Evolutionary conservation across 2,113 vertebrate genomes (phyloP).

Genomic region (Suricata suricatta): DNA sequence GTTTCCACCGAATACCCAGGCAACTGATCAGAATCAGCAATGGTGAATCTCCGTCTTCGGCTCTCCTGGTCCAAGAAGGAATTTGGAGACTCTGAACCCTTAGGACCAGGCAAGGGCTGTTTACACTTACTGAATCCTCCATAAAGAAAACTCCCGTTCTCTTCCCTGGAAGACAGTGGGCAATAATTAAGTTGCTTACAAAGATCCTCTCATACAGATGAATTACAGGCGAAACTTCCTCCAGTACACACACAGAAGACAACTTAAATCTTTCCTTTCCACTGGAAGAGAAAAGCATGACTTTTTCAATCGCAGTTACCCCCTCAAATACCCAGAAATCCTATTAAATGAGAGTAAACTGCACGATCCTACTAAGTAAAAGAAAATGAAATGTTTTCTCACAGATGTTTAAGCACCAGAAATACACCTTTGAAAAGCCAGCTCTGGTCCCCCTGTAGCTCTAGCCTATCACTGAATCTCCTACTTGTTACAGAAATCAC

Average conservation of each 20-base stretch:
- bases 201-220: not conserved
- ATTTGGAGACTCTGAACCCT: conserved; percentile 94
- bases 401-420: not conserved
- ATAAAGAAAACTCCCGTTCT: conserved; percentile 82
- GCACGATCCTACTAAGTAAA: not conserved
- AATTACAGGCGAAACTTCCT: accelerated
- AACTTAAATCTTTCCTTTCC: not conserved
- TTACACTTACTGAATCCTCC: conserved; percentile 80
- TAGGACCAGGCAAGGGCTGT: conserved; percentile 74
- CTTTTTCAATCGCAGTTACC: not conserved
- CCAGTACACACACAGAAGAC: accelerated
- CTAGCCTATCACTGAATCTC: not conserved
- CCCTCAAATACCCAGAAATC: not conserved
- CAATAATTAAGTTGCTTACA: not conserved
- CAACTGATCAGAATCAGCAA: conserved; percentile 86
- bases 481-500: not conserved
- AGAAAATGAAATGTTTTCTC: not conserved
- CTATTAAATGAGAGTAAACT: not conserved
- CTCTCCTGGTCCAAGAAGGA: conserved; percentile 92
- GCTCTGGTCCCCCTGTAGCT: not conserved
- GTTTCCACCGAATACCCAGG: conserved; percentile 84
- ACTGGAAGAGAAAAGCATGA: not conserved
- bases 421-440: not conserved
- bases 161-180: conserved; percentile 85
- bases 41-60: conserved; percentile 86